These are phyloP conservation scores for Drosophila kikkawai DNA, from an alignment of 1,140 invertebrate species.

Conservation along the genomic window DNA sequence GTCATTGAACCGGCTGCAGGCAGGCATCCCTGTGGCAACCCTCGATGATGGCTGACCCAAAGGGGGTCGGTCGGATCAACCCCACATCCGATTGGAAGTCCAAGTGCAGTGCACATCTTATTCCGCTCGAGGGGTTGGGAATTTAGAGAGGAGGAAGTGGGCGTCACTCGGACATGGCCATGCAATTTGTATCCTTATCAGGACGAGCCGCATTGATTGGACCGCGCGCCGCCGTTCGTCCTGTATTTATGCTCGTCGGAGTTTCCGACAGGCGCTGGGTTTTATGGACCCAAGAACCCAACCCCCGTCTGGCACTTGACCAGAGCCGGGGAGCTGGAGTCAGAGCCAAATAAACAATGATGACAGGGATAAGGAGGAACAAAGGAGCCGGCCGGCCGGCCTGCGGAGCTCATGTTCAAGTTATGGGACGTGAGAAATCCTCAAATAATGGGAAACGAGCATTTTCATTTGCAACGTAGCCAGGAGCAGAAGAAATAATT, in stretches of 20 bases:
- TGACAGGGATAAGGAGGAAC: conserved; percentile 46
- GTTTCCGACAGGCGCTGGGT: conserved; percentile 60
- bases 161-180: conserved; percentile 58
- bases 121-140: conserved; percentile 13
- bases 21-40: conserved; percentile 25
- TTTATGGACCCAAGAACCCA: conserved; percentile 47
- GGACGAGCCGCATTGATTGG: conserved; percentile 70
- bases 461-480: conserved; percentile 27
- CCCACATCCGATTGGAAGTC: conserved; percentile 64
- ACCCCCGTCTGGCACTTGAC: conserved; percentile 39
- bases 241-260: conserved; percentile 56
- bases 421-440: conserved; percentile 41
- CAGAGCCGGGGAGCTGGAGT: conserved; percentile 18
- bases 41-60: conserved; percentile 20
- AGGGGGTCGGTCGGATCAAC: conserved; percentile 47
- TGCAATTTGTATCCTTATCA: conserved; percentile 78
- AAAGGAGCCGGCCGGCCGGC: conserved; percentile 13
- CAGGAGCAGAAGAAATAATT: conserved; percentile 29
- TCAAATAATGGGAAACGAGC: conserved; percentile 33
- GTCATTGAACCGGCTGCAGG: conserved; percentile 65
- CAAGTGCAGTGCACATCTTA: conserved; percentile 60
- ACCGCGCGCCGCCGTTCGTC: conserved; percentile 12
- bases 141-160: conserved; percentile 37
- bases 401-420: conserved; percentile 23
- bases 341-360: conserved; percentile 64